Conservation (phyloP, 2,113 vertebrate species). For the Dipodomys stephensi region DNA sequence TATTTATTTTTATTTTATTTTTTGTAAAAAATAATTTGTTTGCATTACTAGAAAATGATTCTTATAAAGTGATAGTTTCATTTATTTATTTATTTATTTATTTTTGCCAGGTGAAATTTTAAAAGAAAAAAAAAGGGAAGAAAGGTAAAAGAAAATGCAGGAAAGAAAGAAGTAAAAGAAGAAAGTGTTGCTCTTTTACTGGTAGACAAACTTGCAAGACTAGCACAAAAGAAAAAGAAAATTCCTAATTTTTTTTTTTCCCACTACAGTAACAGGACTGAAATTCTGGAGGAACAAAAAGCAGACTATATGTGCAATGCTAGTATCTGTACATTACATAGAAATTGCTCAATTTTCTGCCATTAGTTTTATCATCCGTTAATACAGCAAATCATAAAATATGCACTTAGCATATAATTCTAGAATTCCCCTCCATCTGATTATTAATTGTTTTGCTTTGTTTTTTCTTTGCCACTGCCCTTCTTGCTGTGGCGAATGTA, state of each 20-base stretch:
- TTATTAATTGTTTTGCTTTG: constrained; percentile 83
- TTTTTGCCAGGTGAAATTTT: constrained; percentile 84
- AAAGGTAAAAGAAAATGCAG: constrained; percentile 49
- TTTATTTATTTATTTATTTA: constrained; percentile 61
- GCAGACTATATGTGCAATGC: constrained; percentile 97
- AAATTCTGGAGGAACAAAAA: constrained; percentile 94
- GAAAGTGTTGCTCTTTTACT: constrained; percentile 89
- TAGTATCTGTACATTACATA: constrained; percentile 99
- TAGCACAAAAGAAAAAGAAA: constrained; percentile 94
- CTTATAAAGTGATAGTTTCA: constrained; percentile 85
- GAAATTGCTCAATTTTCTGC: constrained; percentile 95
- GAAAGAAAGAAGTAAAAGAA: constrained; percentile 61
- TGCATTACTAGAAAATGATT: constrained; percentile 89
- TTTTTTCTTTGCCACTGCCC: constrained; percentile 86
- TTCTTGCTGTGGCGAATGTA: constrained; percentile 87
- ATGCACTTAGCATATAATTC: constrained; percentile 93
- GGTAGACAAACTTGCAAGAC: constrained; percentile 94
- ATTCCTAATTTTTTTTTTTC: constrained; percentile 86
- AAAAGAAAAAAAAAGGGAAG: constrained; percentile 64
- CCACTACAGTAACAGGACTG: constrained; percentile 91
- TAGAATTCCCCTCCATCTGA: constrained; percentile 90
- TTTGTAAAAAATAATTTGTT: constrained; percentile 88
- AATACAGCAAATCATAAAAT: constrained; percentile 95
- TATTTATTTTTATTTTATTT: constrained; percentile 83
- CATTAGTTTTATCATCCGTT: constrained; percentile 96